phyloP scores from a whole-genome alignment of 1,140 invertebrate species.

The Leptinotarsa texana region DNA sequence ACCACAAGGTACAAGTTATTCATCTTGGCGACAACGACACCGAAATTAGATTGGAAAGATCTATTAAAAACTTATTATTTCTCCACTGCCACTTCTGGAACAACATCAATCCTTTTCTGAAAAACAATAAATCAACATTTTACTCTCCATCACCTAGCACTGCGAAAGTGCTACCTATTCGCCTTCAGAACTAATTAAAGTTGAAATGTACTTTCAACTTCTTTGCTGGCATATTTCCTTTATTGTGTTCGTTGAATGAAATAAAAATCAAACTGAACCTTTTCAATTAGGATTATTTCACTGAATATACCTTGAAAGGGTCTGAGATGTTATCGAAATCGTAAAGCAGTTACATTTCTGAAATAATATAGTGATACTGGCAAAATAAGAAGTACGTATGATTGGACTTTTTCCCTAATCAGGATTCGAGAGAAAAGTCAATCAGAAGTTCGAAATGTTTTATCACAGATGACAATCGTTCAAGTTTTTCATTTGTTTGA shows the following conservation, averaged over 20 bases:
- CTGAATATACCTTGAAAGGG: not conserved
- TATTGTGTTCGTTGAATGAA: not conserved
- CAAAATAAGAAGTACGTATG: too few relatives aligned
- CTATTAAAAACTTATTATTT: not conserved
- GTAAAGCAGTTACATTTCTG: not conserved
- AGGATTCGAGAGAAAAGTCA: too few relatives aligned
- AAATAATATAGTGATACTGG: not conserved
- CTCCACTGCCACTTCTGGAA: not conserved
- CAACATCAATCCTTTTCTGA: not conserved
- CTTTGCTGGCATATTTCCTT: not conserved
- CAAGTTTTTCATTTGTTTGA: too few relatives aligned
- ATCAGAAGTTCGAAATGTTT: too few relatives aligned
- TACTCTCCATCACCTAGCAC: not conserved
- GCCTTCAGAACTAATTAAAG: conserved; percentile 6
- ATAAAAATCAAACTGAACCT: conserved; percentile 1
- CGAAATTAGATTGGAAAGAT: not conserved
- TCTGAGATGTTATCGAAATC: not conserved
- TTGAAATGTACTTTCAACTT: too few relatives aligned
- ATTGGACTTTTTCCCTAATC: too few relatives aligned
- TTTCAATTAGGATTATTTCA: not conserved
- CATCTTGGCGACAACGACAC: too few relatives aligned
- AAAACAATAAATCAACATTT: conserved; percentile 3
- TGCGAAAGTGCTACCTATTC: not conserved
- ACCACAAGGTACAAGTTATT: too few relatives aligned
- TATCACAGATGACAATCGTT: too few relatives aligned